Evolutionary conservation across 2,888 invertebrate species (phyloP), one percentile per base, ranked within the genome.

Genomic region (Vanessa cardui): DNA sequence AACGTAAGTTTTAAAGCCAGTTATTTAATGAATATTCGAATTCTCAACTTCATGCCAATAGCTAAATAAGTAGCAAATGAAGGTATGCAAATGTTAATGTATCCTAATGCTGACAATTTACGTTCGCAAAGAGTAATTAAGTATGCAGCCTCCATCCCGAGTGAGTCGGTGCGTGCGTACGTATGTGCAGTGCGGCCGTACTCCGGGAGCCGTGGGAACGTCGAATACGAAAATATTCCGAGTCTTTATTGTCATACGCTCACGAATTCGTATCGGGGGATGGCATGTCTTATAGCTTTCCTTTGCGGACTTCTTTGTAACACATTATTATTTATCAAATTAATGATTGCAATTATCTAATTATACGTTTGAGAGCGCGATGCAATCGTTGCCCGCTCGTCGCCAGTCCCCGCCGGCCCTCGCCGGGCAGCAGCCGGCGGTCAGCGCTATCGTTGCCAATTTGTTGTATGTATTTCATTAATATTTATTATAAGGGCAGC

Each of bases 191-290:
- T 39, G 33, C 56, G 52, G 49, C 1, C 26, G 49, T 8, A 18
- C 20, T 15, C 49, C 49, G 50, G 21, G 15, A 16, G 52, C 52
- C 65, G 65, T 66, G 65, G 65, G 65, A 66, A 66, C 54, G n/a
- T 46, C 47, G 54, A 47, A 5, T 39, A 61, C 46, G 46, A 59
- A 61, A 66, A 61, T 66, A 66, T 47, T 66, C 60, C 52, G 59
- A 66, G 65, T 44, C 60, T 60, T 61, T 66, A 61, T 54, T 54
- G 65, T 66, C 65, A 54, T 66, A 66, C 65, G 65, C 65, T 61
- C 65, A 66, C 65, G 65, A 60, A 54, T 50, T 52, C 65, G 60
- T 47, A 26, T 50, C 45, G 50, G 50, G 39, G 50, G 50, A 64
- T 50, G 64, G 64, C 50, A 66, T 59, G 65, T 47, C 54, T 31